These are phyloP conservation scores for Rhaphigaster nebulosa DNA, from an alignment of 2,888 invertebrate species.

Conservation along the genomic window DNA sequence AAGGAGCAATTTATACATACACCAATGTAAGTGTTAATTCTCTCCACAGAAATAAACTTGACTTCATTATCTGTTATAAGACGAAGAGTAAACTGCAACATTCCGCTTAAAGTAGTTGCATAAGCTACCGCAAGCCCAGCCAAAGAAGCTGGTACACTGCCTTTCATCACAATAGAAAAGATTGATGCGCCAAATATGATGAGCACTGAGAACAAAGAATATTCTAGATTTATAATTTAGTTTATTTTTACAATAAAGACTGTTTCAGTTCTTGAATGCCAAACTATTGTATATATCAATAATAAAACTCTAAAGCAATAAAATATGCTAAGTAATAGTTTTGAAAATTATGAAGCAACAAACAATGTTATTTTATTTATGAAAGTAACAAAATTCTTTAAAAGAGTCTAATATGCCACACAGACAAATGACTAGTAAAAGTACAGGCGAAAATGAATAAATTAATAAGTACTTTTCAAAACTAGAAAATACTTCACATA, in stretches of 20 bases:
- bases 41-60: constrained; percentile 71
- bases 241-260: background rate
- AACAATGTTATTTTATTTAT: no score
- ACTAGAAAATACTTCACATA: no score
- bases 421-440: no score
- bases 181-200: constrained; percentile 71
- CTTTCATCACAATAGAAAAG: constrained; percentile 71
- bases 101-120: constrained; percentile 73
- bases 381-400: no score
- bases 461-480: no score
- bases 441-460: no score
- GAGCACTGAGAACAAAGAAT: constrained; percentile 66
- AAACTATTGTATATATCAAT: no score
- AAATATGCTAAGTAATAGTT: no score
- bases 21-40: constrained; percentile 68
- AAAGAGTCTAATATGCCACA: no score
- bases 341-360: no score
- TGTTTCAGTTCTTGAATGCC: background rate
- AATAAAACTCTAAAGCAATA: no score
- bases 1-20: constrained; percentile 68
- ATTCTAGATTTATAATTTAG: background rate
- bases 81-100: constrained; percentile 73
- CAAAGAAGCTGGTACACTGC: constrained; percentile 69
- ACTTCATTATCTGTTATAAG: constrained; percentile 71
- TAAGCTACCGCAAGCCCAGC: constrained; percentile 77